These are phyloP conservation scores for Diuraphis noxia DNA, from an alignment of 1,140 invertebrate species.

Conservation along the genomic window DNA sequence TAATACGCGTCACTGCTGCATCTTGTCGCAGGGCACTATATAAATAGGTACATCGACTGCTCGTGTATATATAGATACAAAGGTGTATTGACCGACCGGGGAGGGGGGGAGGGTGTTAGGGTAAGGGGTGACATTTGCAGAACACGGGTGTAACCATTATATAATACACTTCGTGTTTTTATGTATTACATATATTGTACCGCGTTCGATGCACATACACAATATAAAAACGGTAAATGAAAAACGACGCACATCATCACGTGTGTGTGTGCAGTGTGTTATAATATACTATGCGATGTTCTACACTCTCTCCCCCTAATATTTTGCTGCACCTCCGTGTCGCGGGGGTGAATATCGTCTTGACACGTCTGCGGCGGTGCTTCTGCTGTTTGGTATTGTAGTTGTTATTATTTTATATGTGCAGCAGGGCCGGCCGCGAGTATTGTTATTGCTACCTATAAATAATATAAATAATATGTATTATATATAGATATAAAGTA, in stretches of 20 bases:
- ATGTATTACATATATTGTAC: background rate
- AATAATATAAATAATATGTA: background rate
- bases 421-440: background rate
- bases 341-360: background rate
- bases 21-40: background rate
- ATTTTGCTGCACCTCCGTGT: background rate
- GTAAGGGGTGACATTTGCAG: background rate
- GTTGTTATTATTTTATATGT: background rate
- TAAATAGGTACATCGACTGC: background rate
- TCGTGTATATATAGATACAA: background rate
- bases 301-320: background rate
- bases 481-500: background rate
- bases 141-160: conserved; percentile 3
- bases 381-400: background rate
- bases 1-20: background rate
- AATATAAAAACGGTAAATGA: background rate
- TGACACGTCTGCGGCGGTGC: conserved; percentile 9
- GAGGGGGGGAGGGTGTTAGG: too few species aligned
- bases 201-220: background rate
- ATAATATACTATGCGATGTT: background rate
- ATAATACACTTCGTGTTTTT: background rate
- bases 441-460: background rate
- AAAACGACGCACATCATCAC: background rate
- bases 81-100: background rate
- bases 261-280: background rate